Conservation (phyloP, 2,797 vertebrate species). For the Naso thynnoides region DNA sequence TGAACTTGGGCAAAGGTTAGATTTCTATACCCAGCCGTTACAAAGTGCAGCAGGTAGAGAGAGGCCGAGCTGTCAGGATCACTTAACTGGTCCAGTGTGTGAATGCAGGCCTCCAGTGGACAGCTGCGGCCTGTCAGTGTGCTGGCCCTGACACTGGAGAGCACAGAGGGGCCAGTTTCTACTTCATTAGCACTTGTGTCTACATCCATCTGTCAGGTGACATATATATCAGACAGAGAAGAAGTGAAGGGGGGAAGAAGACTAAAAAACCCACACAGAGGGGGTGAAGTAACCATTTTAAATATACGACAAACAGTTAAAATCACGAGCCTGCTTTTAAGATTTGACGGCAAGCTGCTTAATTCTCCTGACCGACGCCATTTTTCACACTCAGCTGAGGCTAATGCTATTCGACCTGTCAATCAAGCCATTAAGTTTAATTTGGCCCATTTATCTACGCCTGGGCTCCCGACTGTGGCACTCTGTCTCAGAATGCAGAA, state of each 20-base stretch:
- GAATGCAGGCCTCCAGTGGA: slow-evolving; percentile 56
- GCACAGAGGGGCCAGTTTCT: slow-evolving; percentile 70
- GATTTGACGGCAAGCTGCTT: slow-evolving; percentile 53
- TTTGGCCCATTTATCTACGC: slow-evolving; percentile 77
- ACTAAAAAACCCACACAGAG: slow-evolving; percentile 2
- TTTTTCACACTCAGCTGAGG: slow-evolving; percentile 62
- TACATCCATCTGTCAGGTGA: slow-evolving; percentile 78
- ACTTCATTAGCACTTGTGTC: slow-evolving; percentile 78
- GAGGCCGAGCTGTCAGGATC: slow-evolving; percentile 62
- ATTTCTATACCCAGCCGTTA: slow-evolving; percentile 56
- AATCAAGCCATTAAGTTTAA: slow-evolving; percentile 82
- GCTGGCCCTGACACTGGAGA: slow-evolving; percentile 56
- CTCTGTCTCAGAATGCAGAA: slow-evolving; percentile 67
- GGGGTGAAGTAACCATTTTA: slow-evolving; percentile 24
- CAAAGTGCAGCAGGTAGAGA: slow-evolving; percentile 57
- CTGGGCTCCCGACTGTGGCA: slow-evolving; percentile 58
- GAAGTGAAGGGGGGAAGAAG: not conserved
- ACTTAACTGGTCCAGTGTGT: slow-evolving; percentile 48
- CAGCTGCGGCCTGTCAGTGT: slow-evolving; percentile 74
- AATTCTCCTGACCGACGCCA: slow-evolving; percentile 56
- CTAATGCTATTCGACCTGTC: slow-evolving; percentile 71
- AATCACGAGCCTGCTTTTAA: slow-evolving; percentile 48
- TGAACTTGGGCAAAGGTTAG: slow-evolving; percentile 38
- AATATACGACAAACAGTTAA: slow-evolving; percentile 63
- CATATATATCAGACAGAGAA: slow-evolving; percentile 61